Conservation (phyloP, 2,888 invertebrate species). For the Drosophila meridionalis region DNA sequence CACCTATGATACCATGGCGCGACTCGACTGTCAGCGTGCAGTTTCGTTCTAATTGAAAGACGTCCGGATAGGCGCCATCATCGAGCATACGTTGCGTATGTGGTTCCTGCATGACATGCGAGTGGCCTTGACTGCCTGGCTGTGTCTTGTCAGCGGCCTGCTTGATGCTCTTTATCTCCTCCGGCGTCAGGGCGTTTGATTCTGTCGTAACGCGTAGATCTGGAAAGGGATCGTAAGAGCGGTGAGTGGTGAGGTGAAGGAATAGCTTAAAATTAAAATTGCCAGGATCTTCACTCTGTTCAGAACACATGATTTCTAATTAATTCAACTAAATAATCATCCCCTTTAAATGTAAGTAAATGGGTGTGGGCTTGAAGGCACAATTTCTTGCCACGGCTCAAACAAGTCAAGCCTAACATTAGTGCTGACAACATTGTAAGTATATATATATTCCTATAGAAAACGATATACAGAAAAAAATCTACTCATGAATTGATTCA, state of each 20-base stretch:
- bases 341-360: too few relatives aligned
- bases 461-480: neutral
- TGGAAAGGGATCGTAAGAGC: constrained; percentile 23
- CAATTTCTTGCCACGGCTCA: too few relatives aligned
- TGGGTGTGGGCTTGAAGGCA: too few relatives aligned
- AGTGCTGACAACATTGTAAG: too few relatives aligned
- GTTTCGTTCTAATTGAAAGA: constrained; percentile 80
- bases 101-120: constrained; percentile 38
- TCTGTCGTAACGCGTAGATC: constrained; percentile 83
- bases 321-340: too few relatives aligned
- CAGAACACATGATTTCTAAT: too few relatives aligned
- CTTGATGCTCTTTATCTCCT: constrained; percentile 44
- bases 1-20: constrained; percentile 82
- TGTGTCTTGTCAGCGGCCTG: constrained; percentile 31
- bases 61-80: constrained; percentile 56
- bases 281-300: neutral
- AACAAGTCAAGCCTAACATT: too few relatives aligned
- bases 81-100: constrained; percentile 44
- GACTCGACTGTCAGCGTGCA: constrained; percentile 81
- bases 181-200: constrained; percentile 34
- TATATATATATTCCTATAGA: too few relatives aligned
- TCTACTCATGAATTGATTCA: neutral
- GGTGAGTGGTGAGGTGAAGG: neutral
- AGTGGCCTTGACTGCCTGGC: neutral
- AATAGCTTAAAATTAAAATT: neutral